A percentile compares a stretch with the other conserved stretches of the same genome.
Evolutionary conservation across 2,113 vertebrate species (phyloP).

Genomic region (Larimichthys crocea): DNA sequence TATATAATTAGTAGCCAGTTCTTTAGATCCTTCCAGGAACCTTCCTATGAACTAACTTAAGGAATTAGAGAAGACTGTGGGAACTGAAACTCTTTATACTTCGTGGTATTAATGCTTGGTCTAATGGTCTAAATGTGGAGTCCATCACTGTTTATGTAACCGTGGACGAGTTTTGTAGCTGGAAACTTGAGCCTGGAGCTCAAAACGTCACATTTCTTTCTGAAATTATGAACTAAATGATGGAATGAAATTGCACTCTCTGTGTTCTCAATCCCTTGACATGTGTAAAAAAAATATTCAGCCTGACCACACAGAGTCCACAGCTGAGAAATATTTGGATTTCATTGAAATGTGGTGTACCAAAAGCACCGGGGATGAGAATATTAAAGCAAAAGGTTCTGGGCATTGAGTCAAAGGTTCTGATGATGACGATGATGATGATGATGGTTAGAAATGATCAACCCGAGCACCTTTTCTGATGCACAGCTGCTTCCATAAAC

Average conservation of each 20-base stretch:
- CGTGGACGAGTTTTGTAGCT: background rate
- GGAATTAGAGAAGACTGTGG: background rate
- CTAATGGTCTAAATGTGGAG: too few species aligned
- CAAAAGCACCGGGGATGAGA: slow-evolving; percentile 5
- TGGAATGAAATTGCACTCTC: background rate
- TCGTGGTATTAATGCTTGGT: background rate
- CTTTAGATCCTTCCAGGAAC: background rate
- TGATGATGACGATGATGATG: slow-evolving; percentile 41
- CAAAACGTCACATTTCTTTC: background rate
- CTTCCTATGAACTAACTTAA: background rate
- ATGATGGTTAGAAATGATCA: slow-evolving; percentile 36
- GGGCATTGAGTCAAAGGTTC: slow-evolving; percentile 41
- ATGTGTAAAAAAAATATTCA: background rate
- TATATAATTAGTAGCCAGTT: background rate
- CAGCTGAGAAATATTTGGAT: background rate
- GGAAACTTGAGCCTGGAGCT: background rate
- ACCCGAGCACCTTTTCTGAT: slow-evolving; percentile 15
- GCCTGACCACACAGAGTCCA: slow-evolving; percentile 1
- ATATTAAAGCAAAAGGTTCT: slow-evolving; percentile 26
- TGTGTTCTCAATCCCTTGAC: background rate
- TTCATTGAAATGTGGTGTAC: slow-evolving; percentile 25
- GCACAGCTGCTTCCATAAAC: slow-evolving; percentile 41
- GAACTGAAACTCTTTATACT: background rate
- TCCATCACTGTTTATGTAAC: too few species aligned
- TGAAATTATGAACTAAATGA: background rate